phyloP scores from a whole-genome alignment of 2,888 invertebrate species.

The Ctena decussata region DNA sequence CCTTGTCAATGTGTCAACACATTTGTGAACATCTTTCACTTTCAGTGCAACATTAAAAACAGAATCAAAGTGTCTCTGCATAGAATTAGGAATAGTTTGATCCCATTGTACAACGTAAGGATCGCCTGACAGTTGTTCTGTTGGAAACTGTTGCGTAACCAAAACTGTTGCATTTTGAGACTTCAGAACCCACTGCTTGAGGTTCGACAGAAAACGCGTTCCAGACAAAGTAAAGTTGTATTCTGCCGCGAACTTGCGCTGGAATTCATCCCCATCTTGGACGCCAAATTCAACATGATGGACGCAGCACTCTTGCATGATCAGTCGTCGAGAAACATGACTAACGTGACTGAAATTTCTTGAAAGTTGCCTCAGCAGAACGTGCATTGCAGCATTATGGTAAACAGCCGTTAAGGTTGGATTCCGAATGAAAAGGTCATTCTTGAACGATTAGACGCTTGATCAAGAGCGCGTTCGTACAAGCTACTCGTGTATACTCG shows the following conservation, averaged over 20 bases:
- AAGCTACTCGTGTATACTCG: too few species aligned
- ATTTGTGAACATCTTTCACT: slow-evolving; percentile 82
- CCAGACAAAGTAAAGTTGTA: slow-evolving; percentile 79
- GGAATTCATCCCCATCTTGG: slow-evolving; percentile 75
- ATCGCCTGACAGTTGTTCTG: slow-evolving; percentile 31
- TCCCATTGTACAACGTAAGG: slow-evolving; percentile 47
- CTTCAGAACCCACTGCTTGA: slow-evolving; percentile 80
- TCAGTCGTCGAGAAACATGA: background rate
- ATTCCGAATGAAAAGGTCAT: slow-evolving; percentile 11
- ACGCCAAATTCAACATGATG: slow-evolving; percentile 86
- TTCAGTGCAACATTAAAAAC: slow-evolving; percentile 87
- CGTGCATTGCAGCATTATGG: background rate
- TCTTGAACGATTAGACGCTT: too few species aligned
- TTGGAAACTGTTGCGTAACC: slow-evolving; percentile 74
- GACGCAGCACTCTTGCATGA: slow-evolving; percentile 75
- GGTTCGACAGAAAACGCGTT: slow-evolving; percentile 51
- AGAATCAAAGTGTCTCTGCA: slow-evolving; percentile 78
- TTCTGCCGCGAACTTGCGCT: slow-evolving; percentile 73
- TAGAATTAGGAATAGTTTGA: background rate
- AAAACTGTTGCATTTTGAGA: slow-evolving; percentile 80
- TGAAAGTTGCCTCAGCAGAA: background rate
- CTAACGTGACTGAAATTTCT: background rate
- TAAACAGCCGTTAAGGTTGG: slow-evolving; percentile 4
- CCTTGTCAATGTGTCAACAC: slow-evolving; percentile 71
- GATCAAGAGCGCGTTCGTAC: too few species aligned